phyloP scores from a whole-genome alignment of 92 coral and sea anemone genomes.

The Plumapathes pennacea region DNA sequence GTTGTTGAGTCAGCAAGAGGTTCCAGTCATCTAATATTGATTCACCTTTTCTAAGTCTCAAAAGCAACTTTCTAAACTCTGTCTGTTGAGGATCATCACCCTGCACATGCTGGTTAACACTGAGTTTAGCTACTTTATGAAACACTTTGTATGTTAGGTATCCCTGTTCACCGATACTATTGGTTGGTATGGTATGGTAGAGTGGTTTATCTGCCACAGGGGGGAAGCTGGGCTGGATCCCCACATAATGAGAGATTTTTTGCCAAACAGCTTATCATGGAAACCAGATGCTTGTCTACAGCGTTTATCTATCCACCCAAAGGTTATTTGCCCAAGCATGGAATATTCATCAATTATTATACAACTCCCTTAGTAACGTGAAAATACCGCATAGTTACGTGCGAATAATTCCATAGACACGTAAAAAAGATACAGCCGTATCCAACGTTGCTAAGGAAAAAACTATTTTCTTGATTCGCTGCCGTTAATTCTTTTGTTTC shows the following conservation, averaged over 20 bases:
- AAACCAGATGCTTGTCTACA: conserved; percentile 42
- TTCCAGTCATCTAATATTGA: conserved; percentile 52
- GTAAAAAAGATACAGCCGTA: too few species aligned
- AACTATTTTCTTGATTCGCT: too few species aligned
- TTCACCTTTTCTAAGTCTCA: conserved; percentile 49
- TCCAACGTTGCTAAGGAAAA: too few species aligned
- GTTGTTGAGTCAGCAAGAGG: conserved; percentile 34
- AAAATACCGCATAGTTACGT: too few species aligned
- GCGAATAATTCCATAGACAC: too few species aligned
- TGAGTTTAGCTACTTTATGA: conserved; percentile 24
- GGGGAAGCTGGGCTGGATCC: conserved; percentile 65
- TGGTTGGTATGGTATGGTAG: conserved; percentile 14
- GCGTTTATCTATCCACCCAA: conserved; percentile 44
- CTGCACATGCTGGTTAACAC: conserved; percentile 61
- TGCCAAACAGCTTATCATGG: conserved; percentile 23
- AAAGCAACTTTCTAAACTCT: conserved; percentile 55
- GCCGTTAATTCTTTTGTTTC: too few species aligned
- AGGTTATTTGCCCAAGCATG: conserved; percentile 36
- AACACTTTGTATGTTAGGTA: conserved; percentile 23
- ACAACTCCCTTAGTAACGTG: too few species aligned
- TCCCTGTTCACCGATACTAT: conserved; percentile 30
- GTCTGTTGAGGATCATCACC: conserved; percentile 53
- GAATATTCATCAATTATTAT: conserved; percentile 31
- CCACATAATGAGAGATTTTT: conserved; percentile 56
- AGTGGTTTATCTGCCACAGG: conserved; percentile 33